Evolutionary conservation across 2,888 invertebrate genomes (phyloP).

Genomic region (Drosophila macrospina): DNA sequence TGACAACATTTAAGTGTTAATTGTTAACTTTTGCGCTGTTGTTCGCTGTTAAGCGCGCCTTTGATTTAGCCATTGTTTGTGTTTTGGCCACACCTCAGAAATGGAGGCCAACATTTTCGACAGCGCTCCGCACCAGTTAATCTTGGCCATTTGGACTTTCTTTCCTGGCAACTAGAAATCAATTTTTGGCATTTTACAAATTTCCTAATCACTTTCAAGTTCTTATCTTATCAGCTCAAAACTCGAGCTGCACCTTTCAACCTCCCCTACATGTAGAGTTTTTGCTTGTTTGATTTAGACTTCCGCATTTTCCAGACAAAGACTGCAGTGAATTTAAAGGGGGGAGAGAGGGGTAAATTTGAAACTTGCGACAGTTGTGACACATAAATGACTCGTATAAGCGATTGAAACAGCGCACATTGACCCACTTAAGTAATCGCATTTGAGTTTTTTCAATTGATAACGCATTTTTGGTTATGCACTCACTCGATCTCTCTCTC

Average conservation of each 20-base stretch:
- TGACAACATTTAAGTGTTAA: conserved; percentile 21
- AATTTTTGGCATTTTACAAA: conserved; percentile 25
- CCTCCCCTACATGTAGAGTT: not conserved
- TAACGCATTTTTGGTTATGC: conserved; percentile 13
- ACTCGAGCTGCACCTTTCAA: not conserved
- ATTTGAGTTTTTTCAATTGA: conserved; percentile 27
- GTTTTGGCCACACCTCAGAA: not conserved
- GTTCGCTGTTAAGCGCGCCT: no score
- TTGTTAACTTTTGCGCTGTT: conserved; percentile 2
- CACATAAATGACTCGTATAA: conserved; percentile 46
- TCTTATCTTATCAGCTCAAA: conserved; percentile 34
- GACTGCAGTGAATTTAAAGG: conserved; percentile 10
- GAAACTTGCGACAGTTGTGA: conserved; percentile 19
- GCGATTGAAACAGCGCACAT: conserved; percentile 21
- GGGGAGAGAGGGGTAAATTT: conserved; percentile 2
- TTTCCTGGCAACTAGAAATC: conserved; percentile 15
- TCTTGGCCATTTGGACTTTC: not conserved
- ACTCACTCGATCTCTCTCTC: conserved; percentile 4
- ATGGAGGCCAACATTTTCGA: not conserved
- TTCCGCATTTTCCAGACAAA: conserved; percentile 11
- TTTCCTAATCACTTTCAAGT: conserved; percentile 17
- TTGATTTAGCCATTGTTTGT: not conserved
- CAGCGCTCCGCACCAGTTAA: not conserved
- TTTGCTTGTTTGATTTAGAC: conserved; percentile 2
- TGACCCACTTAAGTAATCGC: conserved; percentile 42